Evolutionary conservation across 2,797 vertebrate genomes (phyloP).

Genomic region (Streptopelia turtur): DNA sequence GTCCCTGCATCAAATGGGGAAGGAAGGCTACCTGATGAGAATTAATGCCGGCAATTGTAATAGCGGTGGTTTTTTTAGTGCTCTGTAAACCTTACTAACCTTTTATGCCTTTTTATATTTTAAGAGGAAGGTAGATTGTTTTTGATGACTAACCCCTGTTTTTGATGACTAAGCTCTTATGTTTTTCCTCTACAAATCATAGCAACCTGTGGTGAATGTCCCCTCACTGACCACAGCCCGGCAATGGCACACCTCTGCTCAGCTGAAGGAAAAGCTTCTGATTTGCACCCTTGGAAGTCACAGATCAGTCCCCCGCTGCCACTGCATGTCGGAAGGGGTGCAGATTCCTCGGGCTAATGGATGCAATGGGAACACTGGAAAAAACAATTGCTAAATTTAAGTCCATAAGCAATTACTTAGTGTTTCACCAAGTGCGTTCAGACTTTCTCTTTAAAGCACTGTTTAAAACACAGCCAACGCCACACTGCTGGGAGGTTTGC

Average conservation of each 20-base stretch:
- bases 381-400: background rate
- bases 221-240: background rate
- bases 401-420: background rate
- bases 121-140: conserved; percentile 47
- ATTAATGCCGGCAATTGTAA: conserved; percentile 34
- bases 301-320: background rate
- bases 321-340: background rate
- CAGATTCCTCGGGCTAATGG: background rate
- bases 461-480: background rate
- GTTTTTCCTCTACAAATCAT: conserved; percentile 22
- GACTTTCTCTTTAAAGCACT: background rate
- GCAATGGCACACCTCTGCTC: background rate
- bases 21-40: conserved; percentile 65
- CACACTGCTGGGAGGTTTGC: background rate
- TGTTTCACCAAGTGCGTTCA: background rate
- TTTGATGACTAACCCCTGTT: conserved; percentile 59
- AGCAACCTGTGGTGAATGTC: background rate
- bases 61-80: background rate
- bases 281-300: background rate
- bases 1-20: background rate
- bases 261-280: background rate
- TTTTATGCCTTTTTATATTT: conserved; percentile 28
- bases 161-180: conserved; percentile 64
- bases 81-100: conserved; percentile 12
- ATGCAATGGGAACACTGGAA: background rate